Conservation (phyloP, 2,113 vertebrate genomes). For the Petaurus breviceps region DNA sequence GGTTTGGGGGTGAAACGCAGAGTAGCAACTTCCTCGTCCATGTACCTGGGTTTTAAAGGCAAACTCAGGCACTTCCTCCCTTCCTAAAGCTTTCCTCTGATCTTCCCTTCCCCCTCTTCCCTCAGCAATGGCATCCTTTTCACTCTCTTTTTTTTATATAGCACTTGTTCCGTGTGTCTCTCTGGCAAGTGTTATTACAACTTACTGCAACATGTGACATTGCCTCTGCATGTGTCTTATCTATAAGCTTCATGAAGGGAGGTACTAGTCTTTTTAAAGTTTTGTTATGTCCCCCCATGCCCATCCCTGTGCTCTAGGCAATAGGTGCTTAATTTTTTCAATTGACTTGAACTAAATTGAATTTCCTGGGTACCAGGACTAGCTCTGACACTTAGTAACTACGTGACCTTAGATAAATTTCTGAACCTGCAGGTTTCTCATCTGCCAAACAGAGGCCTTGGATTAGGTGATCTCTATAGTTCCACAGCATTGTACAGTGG, state of each 20-base stretch:
- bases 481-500: neutral
- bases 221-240: neutral
- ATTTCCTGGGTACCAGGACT: neutral
- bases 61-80: neutral
- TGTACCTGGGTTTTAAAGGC: neutral
- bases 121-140: neutral
- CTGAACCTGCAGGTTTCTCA: neutral
- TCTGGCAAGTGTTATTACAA: neutral
- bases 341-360: neutral
- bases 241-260: neutral
- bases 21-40: neutral
- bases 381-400: neutral
- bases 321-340: neutral
- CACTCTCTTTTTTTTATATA: neutral
- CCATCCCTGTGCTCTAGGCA: neutral
- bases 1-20: neutral
- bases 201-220: neutral
- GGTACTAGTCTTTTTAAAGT: neutral
- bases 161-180: neutral
- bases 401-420: neutral
- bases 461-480: neutral
- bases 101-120: neutral
- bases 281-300: neutral
- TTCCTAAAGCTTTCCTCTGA: neutral
- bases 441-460: neutral